These are phyloP conservation scores for Musca vetustissima DNA, from an alignment of 1,140 invertebrate species.

Conservation along the genomic window DNA sequence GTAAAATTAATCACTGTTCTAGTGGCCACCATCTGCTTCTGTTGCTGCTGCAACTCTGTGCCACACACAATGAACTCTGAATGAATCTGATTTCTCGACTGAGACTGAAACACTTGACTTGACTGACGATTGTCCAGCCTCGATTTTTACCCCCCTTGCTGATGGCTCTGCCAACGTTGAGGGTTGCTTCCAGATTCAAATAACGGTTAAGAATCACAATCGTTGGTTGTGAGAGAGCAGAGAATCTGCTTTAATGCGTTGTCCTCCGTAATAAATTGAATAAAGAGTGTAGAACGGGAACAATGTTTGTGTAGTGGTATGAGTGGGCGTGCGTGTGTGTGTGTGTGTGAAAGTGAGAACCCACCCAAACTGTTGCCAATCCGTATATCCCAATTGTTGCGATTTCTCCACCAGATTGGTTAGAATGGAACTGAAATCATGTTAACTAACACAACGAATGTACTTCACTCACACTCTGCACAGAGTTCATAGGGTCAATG, in stretches of 20 bases:
- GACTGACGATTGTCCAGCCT: constrained; percentile 2
- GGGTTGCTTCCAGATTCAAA: constrained; percentile 1
- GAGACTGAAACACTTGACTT: constrained; percentile 25
- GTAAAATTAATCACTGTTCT: constrained; percentile 53
- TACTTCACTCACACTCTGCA: constrained; percentile 24
- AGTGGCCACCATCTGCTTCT: constrained; percentile 32
- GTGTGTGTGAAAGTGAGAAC: not conserved
- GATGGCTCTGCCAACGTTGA: not conserved
- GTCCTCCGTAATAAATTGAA: not conserved
- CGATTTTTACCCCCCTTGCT: not conserved
- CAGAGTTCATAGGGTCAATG: constrained; percentile 30
- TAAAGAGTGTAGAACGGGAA: not conserved
- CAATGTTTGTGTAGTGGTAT: too few relatives aligned
- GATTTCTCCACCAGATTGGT: constrained; percentile 45
- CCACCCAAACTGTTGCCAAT: constrained; percentile 30
- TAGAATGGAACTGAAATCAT: constrained; percentile 46
- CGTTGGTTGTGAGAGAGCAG: too few relatives aligned
- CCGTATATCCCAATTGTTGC: constrained; percentile 42
- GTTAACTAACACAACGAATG: constrained; percentile 33
- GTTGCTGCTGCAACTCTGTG: constrained; percentile 22
- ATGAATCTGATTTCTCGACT: constrained; percentile 30
- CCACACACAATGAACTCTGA: constrained; percentile 23
- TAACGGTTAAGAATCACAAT: too few relatives aligned
- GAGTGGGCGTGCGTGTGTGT: not conserved
- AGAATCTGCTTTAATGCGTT: too few relatives aligned